Evolutionary conservation across 2,888 invertebrate genomes (phyloP).

Genomic region (Protonemura montana): DNA sequence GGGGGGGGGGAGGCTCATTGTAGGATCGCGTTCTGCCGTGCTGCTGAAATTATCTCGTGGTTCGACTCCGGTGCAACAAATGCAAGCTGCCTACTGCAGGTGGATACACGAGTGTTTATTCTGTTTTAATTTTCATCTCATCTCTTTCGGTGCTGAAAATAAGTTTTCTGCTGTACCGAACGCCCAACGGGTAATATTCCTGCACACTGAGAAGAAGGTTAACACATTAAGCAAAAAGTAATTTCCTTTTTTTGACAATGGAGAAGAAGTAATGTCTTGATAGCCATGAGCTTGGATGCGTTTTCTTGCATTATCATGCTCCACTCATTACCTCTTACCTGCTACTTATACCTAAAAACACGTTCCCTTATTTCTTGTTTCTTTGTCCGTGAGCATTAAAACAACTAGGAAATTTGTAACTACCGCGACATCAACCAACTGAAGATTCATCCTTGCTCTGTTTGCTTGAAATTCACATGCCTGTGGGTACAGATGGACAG

Average conservation of each 20-base stretch:
- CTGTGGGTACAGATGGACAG: too few relatives aligned
- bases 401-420: not conserved
- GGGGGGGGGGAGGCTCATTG: not conserved
- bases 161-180: not conserved
- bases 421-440: not conserved
- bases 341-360: conserved; percentile 19
- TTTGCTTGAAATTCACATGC: too few relatives aligned
- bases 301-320: conserved; percentile 46
- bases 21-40: not conserved
- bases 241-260: not conserved
- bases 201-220: not conserved
- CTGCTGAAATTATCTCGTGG: not conserved
- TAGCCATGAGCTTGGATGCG: conserved; percentile 18
- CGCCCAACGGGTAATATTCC: not conserved
- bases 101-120: not conserved
- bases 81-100: not conserved
- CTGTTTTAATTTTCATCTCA: not conserved
- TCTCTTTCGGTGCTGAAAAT: not conserved
- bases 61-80: not conserved
- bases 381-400: not conserved
- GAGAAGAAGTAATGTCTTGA: not conserved
- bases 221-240: not conserved
- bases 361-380: not conserved
- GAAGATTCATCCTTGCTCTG: not conserved
- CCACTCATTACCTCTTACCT: conserved; percentile 39